A percentile compares a stretch with the other conserved stretches of the same genome.
These are phyloP conservation scores for Phocides pigmalion DNA, from an alignment of 1,140 invertebrate genomes.

Conservation along the genomic window DNA sequence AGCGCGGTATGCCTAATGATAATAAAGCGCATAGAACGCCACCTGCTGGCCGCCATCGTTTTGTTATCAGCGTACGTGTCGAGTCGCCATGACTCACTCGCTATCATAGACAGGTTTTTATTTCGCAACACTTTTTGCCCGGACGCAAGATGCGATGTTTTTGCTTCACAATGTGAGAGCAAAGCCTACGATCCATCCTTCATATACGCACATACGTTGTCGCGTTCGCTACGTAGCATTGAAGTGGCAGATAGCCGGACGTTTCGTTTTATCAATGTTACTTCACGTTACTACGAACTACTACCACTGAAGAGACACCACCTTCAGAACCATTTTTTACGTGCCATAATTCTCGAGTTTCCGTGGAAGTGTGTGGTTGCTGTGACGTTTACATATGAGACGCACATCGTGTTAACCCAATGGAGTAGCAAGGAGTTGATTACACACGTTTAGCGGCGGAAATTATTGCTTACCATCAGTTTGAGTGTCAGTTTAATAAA, in stretches of 20 bases:
- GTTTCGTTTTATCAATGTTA: not conserved
- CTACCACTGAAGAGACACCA: too few relatives aligned
- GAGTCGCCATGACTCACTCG: constrained; percentile 13
- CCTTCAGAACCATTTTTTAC: too few relatives aligned
- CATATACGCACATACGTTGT: too few relatives aligned
- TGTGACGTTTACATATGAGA: too few relatives aligned
- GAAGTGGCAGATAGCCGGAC: not conserved
- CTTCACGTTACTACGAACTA: too few relatives aligned
- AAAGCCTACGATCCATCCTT: not conserved
- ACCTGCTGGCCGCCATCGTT: constrained; percentile 5
- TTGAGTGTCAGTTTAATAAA: too few relatives aligned
- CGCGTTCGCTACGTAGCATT: not conserved
- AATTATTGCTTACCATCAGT: too few relatives aligned
- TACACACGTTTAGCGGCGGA: too few relatives aligned
- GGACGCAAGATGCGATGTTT: constrained; percentile 8
- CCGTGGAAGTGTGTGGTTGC: too few relatives aligned
- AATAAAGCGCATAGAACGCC: constrained; percentile 7
- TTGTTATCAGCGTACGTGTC: constrained; percentile 13
- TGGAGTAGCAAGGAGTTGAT: too few relatives aligned
- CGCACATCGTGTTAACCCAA: too few relatives aligned
- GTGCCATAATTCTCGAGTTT: too few relatives aligned
- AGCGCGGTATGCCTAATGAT: constrained; percentile 5
- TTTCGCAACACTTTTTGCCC: constrained; percentile 15
- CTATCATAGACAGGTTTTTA: constrained; percentile 31
- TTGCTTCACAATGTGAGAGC: not conserved